A percentile compares a stretch with the other conserved stretches of the same genome.
Evolutionary conservation across 2,888 invertebrate species (phyloP).

Genomic region (Aromia moschata): DNA sequence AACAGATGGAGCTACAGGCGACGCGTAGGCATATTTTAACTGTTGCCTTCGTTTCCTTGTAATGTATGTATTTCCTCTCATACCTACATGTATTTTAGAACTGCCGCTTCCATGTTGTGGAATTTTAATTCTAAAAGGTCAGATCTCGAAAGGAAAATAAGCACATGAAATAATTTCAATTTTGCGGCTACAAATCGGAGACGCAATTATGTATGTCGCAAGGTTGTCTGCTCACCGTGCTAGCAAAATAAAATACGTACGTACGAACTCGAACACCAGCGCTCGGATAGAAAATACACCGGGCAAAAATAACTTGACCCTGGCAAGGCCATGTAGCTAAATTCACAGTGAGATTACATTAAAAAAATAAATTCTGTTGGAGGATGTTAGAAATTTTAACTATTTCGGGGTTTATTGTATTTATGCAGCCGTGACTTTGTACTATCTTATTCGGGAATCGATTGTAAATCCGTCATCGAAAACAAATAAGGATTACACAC

Average conservation of each 20-base stretch:
- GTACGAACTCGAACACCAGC: slow-evolving; percentile 16
- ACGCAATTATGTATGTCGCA: slow-evolving; percentile 8
- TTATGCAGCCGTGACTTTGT: slow-evolving; percentile 13
- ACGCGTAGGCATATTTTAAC: too few species aligned
- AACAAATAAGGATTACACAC: slow-evolving; percentile 11
- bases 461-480: slow-evolving; percentile 20
- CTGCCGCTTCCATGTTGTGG: too few species aligned
- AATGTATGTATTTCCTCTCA: too few species aligned
- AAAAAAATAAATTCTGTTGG: slow-evolving; percentile 24
- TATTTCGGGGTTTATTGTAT: slow-evolving; percentile 22
- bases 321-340: slow-evolving; percentile 24
- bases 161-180: background rate
- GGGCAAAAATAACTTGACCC: slow-evolving; percentile 24
- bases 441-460: slow-evolving; percentile 15
- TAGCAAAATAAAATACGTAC: background rate
- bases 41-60: too few species aligned
- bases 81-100: too few species aligned
- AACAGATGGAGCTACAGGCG: too few species aligned
- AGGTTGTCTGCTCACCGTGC: slow-evolving; percentile 16
- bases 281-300: slow-evolving; percentile 14
- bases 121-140: too few species aligned
- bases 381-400: slow-evolving; percentile 16
- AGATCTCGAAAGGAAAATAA: too few species aligned
- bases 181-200: slow-evolving; percentile 4
- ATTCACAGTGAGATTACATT: slow-evolving; percentile 23